Evolutionary conservation across 2,888 invertebrate genomes (phyloP).

Genomic region (Perizoma affinitatum): DNA sequence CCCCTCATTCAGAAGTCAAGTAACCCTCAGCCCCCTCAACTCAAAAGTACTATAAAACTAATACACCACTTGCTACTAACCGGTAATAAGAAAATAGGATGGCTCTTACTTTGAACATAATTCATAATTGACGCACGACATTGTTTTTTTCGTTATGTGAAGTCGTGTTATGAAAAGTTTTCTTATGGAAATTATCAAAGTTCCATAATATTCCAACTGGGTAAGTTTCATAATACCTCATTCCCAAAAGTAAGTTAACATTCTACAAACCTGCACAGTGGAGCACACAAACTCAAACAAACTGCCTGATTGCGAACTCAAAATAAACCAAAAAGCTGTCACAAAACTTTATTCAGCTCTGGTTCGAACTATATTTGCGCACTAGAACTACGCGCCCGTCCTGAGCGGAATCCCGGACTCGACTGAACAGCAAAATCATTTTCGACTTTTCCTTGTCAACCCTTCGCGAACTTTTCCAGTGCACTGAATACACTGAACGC

Average conservation of each 20-base stretch:
- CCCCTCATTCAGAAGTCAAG: too few relatives aligned
- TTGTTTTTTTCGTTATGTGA: too few relatives aligned
- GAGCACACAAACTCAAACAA: constrained; percentile 49
- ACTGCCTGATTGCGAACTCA: constrained; percentile 45
- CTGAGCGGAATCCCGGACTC: constrained; percentile 42
- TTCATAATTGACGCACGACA: too few relatives aligned
- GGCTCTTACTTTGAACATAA: too few relatives aligned
- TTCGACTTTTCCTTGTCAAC: constrained; percentile 34
- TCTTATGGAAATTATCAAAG: too few relatives aligned
- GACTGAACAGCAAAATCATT: constrained; percentile 51
- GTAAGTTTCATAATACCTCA: neutral
- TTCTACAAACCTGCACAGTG: constrained; percentile 45
- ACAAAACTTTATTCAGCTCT: constrained; percentile 60
- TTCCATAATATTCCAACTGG: neutral
- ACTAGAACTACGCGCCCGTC: constrained; percentile 45
- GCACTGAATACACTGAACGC: constrained; percentile 17
- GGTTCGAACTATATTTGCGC: constrained; percentile 46
- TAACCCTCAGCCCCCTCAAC: too few relatives aligned
- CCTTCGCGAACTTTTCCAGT: constrained; percentile 4
- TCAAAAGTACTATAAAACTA: too few relatives aligned
- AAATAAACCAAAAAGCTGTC: constrained; percentile 51
- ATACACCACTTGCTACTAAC: too few relatives aligned
- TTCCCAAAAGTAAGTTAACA: constrained; percentile 3
- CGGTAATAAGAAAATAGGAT: too few relatives aligned
- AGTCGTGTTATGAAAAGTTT: too few relatives aligned